These are phyloP conservation scores for Andinoacara biseriatus DNA, from an alignment of 2,113 vertebrate species.

Conservation along the genomic window DNA sequence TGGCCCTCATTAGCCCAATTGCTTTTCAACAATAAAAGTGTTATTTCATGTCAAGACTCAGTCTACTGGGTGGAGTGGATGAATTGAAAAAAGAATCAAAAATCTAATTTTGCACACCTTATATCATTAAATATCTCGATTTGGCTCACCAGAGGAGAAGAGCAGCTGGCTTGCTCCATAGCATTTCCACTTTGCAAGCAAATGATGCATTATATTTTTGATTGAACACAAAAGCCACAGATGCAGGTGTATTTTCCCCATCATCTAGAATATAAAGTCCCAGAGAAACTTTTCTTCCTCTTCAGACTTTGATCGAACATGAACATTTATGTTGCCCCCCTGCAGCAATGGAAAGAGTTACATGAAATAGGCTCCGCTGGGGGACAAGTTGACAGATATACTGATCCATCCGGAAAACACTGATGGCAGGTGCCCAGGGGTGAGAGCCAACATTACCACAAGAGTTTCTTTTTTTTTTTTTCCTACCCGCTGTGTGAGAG, in stretches of 20 bases:
- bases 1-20: not conserved
- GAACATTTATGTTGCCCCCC: constrained; percentile 13
- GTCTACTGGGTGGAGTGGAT: accelerated
- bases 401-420: constrained; percentile 63
- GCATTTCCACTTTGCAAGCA: not conserved
- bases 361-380: constrained; percentile 47
- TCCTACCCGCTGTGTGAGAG: constrained; percentile 5
- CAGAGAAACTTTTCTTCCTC: constrained; percentile 4
- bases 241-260: not conserved
- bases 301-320: constrained; percentile 17
- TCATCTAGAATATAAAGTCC: not conserved
- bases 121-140: constrained; percentile 75
- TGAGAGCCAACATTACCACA: constrained; percentile 36
- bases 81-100: constrained; percentile 15
- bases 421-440: constrained; percentile 29
- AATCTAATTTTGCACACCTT: constrained; percentile 54
- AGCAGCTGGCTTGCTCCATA: not conserved
- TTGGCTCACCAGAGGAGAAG: not conserved
- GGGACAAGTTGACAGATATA: constrained; percentile 62
- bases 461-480: not conserved
- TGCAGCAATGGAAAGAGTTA: constrained; percentile 22
- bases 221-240: not conserved
- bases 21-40: not conserved
- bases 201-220: not conserved
- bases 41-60: accelerated